A percentile compares a stretch with the other conserved stretches of the same genome.
Evolutionary conservation across 2,888 invertebrate genomes (phyloP).

Genomic region (Lasioglossum morio): DNA sequence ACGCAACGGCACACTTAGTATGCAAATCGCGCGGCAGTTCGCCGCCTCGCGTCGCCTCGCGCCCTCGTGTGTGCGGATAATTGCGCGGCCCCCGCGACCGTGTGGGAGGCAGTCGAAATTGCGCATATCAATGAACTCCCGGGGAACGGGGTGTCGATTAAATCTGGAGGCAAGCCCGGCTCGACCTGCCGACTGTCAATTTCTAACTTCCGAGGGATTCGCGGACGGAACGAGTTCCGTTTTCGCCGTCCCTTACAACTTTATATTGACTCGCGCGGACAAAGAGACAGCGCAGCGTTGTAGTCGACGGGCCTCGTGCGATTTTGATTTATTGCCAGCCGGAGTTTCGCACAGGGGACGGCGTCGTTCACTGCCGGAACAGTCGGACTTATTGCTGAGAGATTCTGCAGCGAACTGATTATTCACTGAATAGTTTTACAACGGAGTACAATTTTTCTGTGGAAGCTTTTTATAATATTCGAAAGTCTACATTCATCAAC

Average conservation of each 20-base stretch:
- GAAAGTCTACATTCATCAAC: background rate
- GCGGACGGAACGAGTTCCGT: slow-evolving; percentile 45
- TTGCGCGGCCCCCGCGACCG: slow-evolving; percentile 58
- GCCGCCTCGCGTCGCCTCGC: background rate
- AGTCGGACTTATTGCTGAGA: background rate
- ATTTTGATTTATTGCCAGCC: slow-evolving; percentile 1
- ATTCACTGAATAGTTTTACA: background rate
- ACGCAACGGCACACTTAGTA: slow-evolving; percentile 75
- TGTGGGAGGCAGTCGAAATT: slow-evolving; percentile 71
- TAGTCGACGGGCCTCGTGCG: background rate
- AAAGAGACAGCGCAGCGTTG: background rate
- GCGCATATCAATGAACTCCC: slow-evolving; percentile 71
- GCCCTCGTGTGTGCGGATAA: slow-evolving; percentile 59
- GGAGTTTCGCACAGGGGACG: background rate
- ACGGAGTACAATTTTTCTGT: background rate
- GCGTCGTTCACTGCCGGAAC: background rate
- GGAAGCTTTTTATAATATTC: background rate
- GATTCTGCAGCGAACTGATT: background rate
- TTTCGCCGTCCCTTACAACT: slow-evolving; percentile 45
- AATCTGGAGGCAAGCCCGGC: slow-evolving; percentile 57
- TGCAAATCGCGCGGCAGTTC: slow-evolving; percentile 65
- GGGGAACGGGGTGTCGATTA: slow-evolving; percentile 55
- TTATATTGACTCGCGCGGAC: slow-evolving; percentile 46
- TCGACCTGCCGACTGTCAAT: slow-evolving; percentile 54
- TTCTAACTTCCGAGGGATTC: slow-evolving; percentile 57